These are phyloP conservation scores for Pristionchus fissidentatus DNA, from an alignment of 2,888 invertebrate species.

Conservation along the genomic window DNA sequence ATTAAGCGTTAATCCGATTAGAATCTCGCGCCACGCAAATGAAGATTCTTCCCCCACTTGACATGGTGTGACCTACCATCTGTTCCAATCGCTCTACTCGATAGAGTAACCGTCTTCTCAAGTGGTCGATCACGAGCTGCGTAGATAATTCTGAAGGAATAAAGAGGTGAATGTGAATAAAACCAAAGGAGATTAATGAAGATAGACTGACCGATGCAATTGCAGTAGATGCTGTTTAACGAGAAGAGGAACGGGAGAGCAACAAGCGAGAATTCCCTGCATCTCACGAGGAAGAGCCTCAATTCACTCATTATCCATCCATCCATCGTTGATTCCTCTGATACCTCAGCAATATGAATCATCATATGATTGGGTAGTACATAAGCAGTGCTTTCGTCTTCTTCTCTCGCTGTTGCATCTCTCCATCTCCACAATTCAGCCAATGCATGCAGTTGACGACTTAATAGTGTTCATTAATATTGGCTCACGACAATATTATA, in stretches of 20 bases:
- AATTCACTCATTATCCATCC: neutral
- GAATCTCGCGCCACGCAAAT: no score
- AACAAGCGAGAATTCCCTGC: conserved; percentile 89
- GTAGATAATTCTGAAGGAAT: conserved; percentile 59
- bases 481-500: no score
- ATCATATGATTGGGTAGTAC: conserved; percentile 97
- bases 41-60: no score
- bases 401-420: conserved; percentile 85
- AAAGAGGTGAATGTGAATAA: neutral
- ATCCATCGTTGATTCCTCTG: neutral
- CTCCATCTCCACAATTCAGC: conserved; percentile 89
- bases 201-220: conserved; percentile 59
- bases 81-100: conserved; percentile 49
- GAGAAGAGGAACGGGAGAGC: conserved; percentile 90
- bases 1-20: no score
- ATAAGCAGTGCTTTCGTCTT: conserved; percentile 93
- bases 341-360: conserved; percentile 87
- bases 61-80: conserved; percentile 53
- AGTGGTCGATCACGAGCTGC: conserved; percentile 64
- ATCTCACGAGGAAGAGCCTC: conserved; percentile 69
- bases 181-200: neutral
- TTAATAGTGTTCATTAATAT: no score
- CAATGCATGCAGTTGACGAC: conserved; percentile 81
- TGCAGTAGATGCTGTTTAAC: conserved; percentile 77
- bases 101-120: conserved; percentile 57